phyloP scores from a whole-genome alignment of 2,797 vertebrate genomes.

The Phrynocephalus forsythii region DNA sequence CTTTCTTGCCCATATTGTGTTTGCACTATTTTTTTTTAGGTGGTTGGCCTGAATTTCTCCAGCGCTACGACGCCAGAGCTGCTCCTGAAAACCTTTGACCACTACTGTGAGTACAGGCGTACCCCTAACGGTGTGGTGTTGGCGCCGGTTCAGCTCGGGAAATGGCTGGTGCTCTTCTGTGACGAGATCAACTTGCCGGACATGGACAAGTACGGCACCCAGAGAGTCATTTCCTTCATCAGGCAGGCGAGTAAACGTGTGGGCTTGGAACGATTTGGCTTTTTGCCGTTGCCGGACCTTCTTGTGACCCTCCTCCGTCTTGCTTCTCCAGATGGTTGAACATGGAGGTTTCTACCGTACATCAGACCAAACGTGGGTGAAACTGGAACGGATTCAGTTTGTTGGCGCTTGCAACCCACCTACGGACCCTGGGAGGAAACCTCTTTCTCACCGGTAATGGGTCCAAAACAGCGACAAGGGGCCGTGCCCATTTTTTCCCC shows the following conservation, averaged over 20 bases:
- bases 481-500: not conserved
- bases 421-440: slow-evolving; percentile 97
- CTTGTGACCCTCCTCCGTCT: rapidly evolving
- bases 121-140: slow-evolving; percentile 96
- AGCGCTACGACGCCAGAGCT: slow-evolving; percentile 98
- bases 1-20: not conserved
- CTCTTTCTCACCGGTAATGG: slow-evolving; percentile 92
- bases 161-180: slow-evolving; percentile 98
- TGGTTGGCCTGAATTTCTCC: slow-evolving; percentile 98
- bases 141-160: slow-evolving; percentile 95
- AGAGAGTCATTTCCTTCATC: slow-evolving; percentile 98
- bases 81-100: slow-evolving; percentile 97
- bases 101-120: slow-evolving; percentile 97
- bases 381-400: slow-evolving; percentile 98
- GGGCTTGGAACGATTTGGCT: rapidly evolving
- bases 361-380: slow-evolving; percentile 98
- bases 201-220: slow-evolving; percentile 99
- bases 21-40: slow-evolving; percentile 75
- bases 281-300: slow-evolving; percentile 7
- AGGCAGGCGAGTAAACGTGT: slow-evolving; percentile 85
- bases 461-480: not conserved
- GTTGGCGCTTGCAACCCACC: slow-evolving; percentile 99
- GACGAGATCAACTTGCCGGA: slow-evolving; percentile 99
- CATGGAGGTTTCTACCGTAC: slow-evolving; percentile 98
- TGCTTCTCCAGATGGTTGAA: slow-evolving; percentile 92